Conservation (phyloP, 23 tunicate genomes). For the Trididemnum nubilum region DNA sequence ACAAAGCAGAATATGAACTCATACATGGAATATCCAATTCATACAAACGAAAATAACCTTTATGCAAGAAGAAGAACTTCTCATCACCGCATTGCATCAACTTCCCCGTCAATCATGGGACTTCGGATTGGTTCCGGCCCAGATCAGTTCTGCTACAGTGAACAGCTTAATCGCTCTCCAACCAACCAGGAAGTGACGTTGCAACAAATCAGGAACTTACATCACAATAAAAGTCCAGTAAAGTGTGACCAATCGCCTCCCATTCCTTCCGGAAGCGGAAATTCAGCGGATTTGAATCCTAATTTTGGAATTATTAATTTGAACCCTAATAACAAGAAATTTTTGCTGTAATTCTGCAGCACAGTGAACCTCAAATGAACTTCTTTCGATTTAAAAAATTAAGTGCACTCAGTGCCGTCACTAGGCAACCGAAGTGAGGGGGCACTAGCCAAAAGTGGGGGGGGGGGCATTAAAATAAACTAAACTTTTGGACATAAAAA, state of each 20-base stretch:
- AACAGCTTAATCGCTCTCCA: not conserved
- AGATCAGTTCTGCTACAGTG: constrained; percentile 8
- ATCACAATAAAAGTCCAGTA: constrained; percentile 25
- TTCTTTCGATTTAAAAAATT: constrained; percentile 19
- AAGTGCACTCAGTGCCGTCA: constrained; percentile 29
- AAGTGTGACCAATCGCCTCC: constrained; percentile 39
- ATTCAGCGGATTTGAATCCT: not conserved
- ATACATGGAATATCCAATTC: constrained; percentile 83
- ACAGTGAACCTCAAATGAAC: constrained; percentile 31
- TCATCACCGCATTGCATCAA: not conserved
- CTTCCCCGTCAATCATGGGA: constrained; percentile 1
- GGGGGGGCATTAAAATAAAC: no score
- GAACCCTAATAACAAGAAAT: constrained; percentile 3
- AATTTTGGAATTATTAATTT: constrained; percentile 2
- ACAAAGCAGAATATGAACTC: constrained; percentile 61
- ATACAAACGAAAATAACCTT: constrained; percentile 49
- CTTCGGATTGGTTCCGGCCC: not conserved
- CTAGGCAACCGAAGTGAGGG: constrained; percentile 43
- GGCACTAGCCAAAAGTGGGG: no score
- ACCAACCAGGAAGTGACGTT: not conserved
- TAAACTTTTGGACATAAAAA: no score
- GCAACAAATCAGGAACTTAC: not conserved
- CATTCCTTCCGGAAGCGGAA: constrained; percentile 2
- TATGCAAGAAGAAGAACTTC: constrained; percentile 47
- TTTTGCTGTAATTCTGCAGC: constrained; percentile 10